phyloP scores from a whole-genome alignment of 2,797 vertebrate species.

The Epinephelus awoara region DNA sequence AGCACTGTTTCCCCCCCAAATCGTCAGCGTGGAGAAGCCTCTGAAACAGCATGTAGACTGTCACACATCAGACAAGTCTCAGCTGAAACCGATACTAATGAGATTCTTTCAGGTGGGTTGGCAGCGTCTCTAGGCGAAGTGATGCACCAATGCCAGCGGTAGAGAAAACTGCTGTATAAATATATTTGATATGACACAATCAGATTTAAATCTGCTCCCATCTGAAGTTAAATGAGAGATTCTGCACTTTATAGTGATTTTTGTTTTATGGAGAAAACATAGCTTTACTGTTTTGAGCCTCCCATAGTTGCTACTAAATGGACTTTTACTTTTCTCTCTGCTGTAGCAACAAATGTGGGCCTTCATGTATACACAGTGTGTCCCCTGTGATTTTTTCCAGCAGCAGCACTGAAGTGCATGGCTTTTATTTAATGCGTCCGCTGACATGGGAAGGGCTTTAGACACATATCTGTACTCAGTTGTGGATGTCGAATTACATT shows the following conservation, averaged over 20 bases:
- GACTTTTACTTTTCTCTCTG: not conserved
- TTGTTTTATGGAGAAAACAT: conserved; percentile 10
- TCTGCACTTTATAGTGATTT: conserved; percentile 9
- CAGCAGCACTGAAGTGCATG: too few relatives aligned
- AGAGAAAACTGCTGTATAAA: conserved; percentile 33
- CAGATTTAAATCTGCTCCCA: conserved; percentile 27
- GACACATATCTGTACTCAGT: too few relatives aligned
- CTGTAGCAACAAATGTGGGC: not conserved
- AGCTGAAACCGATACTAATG: conserved; percentile 61
- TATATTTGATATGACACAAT: conserved; percentile 26
- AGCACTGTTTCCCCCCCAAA: conserved; percentile 31
- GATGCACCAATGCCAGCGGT: conserved; percentile 14
- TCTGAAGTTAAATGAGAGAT: not conserved
- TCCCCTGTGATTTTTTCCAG: too few relatives aligned
- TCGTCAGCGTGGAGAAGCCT: conserved; percentile 38
- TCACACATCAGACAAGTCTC: conserved; percentile 56
- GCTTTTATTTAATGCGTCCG: too few relatives aligned
- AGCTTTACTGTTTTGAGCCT: not conserved
- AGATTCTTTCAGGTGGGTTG: conserved; percentile 61
- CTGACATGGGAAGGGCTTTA: too few relatives aligned
- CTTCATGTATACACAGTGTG: not conserved
- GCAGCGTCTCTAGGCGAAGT: conserved; percentile 44
- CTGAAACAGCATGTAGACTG: conserved; percentile 46
- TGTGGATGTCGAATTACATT: too few relatives aligned
- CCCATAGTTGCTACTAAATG: not conserved